Conservation (phyloP, 2,797 vertebrate species). For the Poecilia wingei region DNA sequence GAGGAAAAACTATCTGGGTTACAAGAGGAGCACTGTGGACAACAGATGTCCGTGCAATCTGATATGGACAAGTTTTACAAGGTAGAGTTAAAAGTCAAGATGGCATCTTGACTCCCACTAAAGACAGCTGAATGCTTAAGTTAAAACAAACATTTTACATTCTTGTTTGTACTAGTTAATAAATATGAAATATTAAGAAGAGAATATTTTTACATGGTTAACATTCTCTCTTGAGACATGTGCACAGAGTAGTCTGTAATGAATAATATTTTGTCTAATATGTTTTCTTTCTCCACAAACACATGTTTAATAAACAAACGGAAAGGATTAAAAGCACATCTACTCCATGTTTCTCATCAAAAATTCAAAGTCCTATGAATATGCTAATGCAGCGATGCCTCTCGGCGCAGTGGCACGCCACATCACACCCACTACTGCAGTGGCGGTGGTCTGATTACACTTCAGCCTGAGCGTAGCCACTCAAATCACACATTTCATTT, state of each 20-base stretch:
- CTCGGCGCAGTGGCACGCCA: neutral
- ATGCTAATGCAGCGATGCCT: conserved; percentile 30
- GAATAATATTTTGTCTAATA: conserved; percentile 6
- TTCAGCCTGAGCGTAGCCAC: conserved; percentile 9
- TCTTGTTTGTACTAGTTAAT: neutral
- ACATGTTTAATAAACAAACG: conserved; percentile 14
- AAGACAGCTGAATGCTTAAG: neutral
- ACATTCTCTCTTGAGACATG: neutral
- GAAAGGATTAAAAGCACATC: conserved; percentile 38
- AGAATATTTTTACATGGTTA: neutral
- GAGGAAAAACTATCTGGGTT: neutral
- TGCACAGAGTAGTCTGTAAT: neutral
- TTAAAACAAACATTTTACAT: neutral
- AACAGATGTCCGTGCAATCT: neutral
- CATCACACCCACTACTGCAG: conserved; percentile 24
- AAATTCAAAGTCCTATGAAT: conserved; percentile 38
- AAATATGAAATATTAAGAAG: conserved; percentile 6
- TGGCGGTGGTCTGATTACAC: conserved; percentile 19
- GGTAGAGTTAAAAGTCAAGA: neutral
- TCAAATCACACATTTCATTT: conserved; percentile 25
- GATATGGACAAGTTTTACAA: neutral
- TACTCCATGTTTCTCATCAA: conserved; percentile 20
- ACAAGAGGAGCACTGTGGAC: neutral
- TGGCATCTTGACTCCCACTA: neutral
- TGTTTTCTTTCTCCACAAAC: conserved; percentile 16